Base-by-base conservation (phyloP, 2,888 invertebrate species). In the Epinotia ramella region DNA sequence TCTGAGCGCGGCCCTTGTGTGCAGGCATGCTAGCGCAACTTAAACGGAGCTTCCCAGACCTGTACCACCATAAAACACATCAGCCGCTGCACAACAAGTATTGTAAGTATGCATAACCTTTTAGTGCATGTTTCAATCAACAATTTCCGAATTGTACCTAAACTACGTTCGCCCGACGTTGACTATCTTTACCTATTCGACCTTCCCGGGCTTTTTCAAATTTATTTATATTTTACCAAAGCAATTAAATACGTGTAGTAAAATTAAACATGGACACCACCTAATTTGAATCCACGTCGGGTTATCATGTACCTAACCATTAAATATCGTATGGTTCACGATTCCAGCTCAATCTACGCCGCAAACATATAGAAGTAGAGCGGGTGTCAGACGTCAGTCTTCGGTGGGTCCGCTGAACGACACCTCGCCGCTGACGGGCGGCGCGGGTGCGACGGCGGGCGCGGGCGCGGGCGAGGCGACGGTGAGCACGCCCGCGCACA, bases 1-100 rank as follows among this genome's bases (percentile, higher is more conserved):
- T 92, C 93, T 93, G 92, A 94, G 94, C 93, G 94, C 93, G 91
- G 93, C 94, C 93, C 93, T 94, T 94, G 94, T 94, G 93, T 96
- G 96, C 96, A 97, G 97, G 97, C 96, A 97, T 97, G 97, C 96
- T 97, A 96, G 96, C 96, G 95, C 97, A 97, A 95, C 96, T 97
- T 95, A 97, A 97, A 96, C 96, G 97, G 96, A 97, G 97, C 96
- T 96, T 97, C 95, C 97, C 97, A 91, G 97, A 97, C 95, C 96
- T 97, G 92, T 96, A 97, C 94, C 96, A 96, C 94, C 94, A 94
- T 94, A 96, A 96, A 96, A 96, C 96, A 87, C 96, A 96, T 90
- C 96, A 96, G 94, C 96, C 96, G 89, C 95, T 96, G 87, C 96
- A 96, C 94, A 96, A 96, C 96, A 96, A 96, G 93, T 95, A 95